A percentile compares a stretch with the other conserved stretches of the same genome.
These are phyloP conservation scores for Salvelinus fontinalis DNA, from an alignment of 2,113 vertebrate genomes.

Conservation along the genomic window DNA sequence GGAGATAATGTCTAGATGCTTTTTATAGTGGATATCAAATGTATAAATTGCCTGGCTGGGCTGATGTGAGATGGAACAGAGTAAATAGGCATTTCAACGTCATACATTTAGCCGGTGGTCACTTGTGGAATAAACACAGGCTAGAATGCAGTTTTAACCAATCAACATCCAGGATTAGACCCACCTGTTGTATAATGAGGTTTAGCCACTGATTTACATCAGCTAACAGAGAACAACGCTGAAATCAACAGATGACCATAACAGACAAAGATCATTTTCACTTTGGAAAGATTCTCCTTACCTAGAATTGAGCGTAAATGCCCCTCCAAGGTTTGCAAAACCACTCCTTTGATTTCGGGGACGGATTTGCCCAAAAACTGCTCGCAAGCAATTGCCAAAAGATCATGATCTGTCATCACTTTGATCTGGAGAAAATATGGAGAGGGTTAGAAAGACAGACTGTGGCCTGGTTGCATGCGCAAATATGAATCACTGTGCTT, in stretches of 20 bases:
- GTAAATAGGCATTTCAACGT: no score
- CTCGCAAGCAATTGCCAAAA: conserved; percentile 90
- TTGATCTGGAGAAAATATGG: conserved; percentile 80
- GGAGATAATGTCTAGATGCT: no score
- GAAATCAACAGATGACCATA: background rate
- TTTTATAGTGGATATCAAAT: no score
- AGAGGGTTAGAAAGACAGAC: conserved; percentile 22
- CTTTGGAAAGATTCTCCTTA: conserved; percentile 45
- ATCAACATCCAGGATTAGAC: no score
- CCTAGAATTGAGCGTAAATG: conserved; percentile 95
- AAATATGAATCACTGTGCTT: no score
- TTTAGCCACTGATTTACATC: background rate
- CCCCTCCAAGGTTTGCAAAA: conserved; percentile 92
- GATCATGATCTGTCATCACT: conserved; percentile 89
- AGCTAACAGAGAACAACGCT: background rate
- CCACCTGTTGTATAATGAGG: background rate
- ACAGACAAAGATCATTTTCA: background rate
- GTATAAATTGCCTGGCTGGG: no score
- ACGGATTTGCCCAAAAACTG: conserved; percentile 93
- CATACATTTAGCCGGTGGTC: no score
- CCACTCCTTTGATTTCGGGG: conserved; percentile 88
- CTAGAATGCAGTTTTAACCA: no score
- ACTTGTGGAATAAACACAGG: no score
- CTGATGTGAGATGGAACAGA: no score
- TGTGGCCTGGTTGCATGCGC: no score